Evolutionary conservation across 1,140 invertebrate species (phyloP).

Genomic region (Tenebrio molitor): DNA sequence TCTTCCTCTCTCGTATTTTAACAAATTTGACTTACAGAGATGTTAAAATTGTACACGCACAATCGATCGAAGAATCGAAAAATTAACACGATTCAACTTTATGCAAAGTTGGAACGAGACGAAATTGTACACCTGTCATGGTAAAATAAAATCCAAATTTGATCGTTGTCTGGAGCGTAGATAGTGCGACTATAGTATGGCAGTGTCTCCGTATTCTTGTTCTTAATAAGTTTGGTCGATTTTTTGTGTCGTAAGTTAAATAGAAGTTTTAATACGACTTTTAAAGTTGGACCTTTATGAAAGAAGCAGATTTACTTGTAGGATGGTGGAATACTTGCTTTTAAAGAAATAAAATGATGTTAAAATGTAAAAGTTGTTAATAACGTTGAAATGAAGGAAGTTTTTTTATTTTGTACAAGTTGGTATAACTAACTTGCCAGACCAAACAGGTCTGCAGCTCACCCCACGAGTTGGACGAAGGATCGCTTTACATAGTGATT

Average conservation of each 20-base stretch:
- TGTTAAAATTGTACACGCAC: too few relatives aligned
- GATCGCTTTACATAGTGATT: background rate
- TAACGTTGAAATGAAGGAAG: slow-evolving; percentile 24
- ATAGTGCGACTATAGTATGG: background rate
- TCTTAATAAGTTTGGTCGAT: background rate
- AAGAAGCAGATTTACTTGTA: slow-evolving; percentile 29
- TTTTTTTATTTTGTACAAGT: slow-evolving; percentile 16
- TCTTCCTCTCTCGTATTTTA: too few relatives aligned
- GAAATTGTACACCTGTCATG: too few relatives aligned
- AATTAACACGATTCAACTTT: too few relatives aligned
- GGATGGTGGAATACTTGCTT: slow-evolving; percentile 20
- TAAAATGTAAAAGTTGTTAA: slow-evolving; percentile 42
- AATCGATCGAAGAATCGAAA: too few relatives aligned
- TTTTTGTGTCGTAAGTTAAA: slow-evolving; percentile 27
- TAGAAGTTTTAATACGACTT: slow-evolving; percentile 38
- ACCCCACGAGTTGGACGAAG: background rate
- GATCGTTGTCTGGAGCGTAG: too few relatives aligned
- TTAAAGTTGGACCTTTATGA: slow-evolving; percentile 17
- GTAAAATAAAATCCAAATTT: too few relatives aligned
- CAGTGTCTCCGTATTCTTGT: background rate
- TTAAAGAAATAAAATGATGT: slow-evolving; percentile 41
- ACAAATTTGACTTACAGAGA: too few relatives aligned
- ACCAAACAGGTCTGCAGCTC: slow-evolving; percentile 6
- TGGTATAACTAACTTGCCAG: slow-evolving; percentile 3
- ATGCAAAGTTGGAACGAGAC: too few relatives aligned